Base-by-base conservation (phyloP, 2,888 invertebrate species). In the Halictus ligatus region DNA sequence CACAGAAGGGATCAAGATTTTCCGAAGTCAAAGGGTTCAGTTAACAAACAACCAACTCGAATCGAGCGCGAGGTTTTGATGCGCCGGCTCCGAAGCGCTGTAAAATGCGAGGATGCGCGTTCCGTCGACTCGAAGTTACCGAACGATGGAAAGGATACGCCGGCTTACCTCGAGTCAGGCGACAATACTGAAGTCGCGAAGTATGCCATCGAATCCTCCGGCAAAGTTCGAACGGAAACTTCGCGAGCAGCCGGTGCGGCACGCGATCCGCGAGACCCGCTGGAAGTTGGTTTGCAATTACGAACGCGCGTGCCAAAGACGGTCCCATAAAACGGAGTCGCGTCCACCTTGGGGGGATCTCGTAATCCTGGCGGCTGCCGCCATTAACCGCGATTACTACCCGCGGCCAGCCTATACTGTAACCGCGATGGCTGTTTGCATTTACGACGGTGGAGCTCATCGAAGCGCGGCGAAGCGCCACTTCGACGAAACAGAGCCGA, bases 221-320 rank as follows among this genome's bases (percentile, higher is more conserved):
- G 12, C 58, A n/a, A 25, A 58, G 58, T 58, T 58, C 58, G 58
- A 58, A 58, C n/a, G n/a, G 58, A 58, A 58, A 58, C 58, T 58
- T 58, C 12, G n/a, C n/a, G n/a, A n/a, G 58, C 58, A 58, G 58
- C 58, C 58, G 58, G 58, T n/a, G n/a, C n/a, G 58, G n/a, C 58
- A n/a, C n/a, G 58, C n/a, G 58, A 58, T 58, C 58, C 58, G n/a
- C 58, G 58, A 58, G n/a, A 58, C n/a, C 5, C n/a, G 4, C 0
- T 12, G 58, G 58, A 58, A 58, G 58, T 58, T 58, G 12, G 58
- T 58, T 58, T 58, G 58, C 58, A 58, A 58, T 58, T 58, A 58
- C 58, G 58, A 58, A n/a, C 58, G 58, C 58, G 58, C 58, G n/a
- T 58, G 58, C 58, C 58, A n/a, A n/a, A 58, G 58, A 58, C 58